Conservation (phyloP, 64 coral and sea anemone genomes). For the Hydrozoanthus tunicans region DNA sequence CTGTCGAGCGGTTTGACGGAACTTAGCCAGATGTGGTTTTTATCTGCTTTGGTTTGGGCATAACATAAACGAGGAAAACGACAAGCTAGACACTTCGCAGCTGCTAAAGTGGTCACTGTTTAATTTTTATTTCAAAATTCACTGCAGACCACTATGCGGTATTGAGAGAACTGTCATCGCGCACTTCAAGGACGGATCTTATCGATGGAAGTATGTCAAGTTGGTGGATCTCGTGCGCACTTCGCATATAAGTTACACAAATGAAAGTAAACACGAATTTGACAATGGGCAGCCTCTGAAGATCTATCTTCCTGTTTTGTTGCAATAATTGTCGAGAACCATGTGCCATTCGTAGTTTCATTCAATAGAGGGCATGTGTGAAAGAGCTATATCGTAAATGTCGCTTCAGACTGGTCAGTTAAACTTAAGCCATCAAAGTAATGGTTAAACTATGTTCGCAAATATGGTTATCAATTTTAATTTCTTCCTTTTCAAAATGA, state of each 20-base stretch:
- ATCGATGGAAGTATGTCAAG: conserved; percentile 4
- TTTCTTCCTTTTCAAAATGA: not conserved
- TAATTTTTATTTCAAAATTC: conserved; percentile 15
- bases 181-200: conserved; percentile 37
- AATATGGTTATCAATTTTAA: not conserved
- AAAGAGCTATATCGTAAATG: conserved; percentile 11
- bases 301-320: conserved; percentile 58
- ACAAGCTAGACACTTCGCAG: conserved; percentile 42
- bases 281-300: conserved; percentile 3
- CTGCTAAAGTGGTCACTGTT: conserved; percentile 35
- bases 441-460: not conserved
- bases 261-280: conserved; percentile 41
- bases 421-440: not conserved
- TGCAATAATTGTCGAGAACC: conserved; percentile 23
- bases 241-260: not conserved
- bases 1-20: not conserved
- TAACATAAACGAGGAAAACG: conserved; percentile 15
- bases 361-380: conserved; percentile 59
- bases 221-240: conserved; percentile 29
- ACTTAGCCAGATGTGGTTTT: conserved; percentile 32
- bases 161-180: conserved; percentile 32
- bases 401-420: not conserved
- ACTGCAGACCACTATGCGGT: conserved; percentile 26
- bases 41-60: not conserved
- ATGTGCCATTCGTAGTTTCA: conserved; percentile 24